These are phyloP conservation scores for Phalacrocorax pelagicus DNA, from an alignment of 2,113 vertebrate genomes.

Conservation along the genomic window DNA sequence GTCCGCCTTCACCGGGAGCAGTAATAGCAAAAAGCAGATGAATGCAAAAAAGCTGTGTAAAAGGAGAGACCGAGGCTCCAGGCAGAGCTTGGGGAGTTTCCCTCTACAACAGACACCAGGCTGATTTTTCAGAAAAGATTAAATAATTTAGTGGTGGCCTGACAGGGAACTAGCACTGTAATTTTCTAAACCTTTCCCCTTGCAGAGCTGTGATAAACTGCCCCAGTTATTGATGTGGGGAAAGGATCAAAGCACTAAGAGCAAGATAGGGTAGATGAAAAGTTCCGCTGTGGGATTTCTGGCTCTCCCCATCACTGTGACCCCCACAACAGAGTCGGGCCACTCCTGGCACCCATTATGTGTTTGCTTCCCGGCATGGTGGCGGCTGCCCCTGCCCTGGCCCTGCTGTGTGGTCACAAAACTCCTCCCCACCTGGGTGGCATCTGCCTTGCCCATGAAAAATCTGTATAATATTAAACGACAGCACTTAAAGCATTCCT, in stretches of 20 bases:
- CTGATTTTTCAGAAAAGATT: not conserved
- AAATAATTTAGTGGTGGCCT: not conserved
- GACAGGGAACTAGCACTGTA: not conserved
- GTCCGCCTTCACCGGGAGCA: not conserved
- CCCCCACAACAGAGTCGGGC: not conserved
- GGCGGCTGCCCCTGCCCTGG: not conserved
- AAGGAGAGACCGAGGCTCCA: not conserved
- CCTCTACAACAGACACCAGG: not conserved
- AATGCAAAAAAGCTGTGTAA: not conserved
- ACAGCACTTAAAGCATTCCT: not conserved
- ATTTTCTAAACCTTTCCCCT: not conserved
- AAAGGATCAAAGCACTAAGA: not conserved
- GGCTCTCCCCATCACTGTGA: not conserved
- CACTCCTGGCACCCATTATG: not conserved
- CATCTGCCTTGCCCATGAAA: not conserved
- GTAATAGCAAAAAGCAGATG: not conserved
- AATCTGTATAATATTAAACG: not conserved
- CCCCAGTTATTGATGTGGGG: not conserved
- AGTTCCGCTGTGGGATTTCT: not conserved
- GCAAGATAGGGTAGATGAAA: not conserved
- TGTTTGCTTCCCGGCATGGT: fast-evolving
- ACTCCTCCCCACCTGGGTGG: not conserved
- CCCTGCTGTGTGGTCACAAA: not conserved
- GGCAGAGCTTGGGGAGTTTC: not conserved
- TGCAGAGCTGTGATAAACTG: not conserved